Evolutionary conservation across 2,888 invertebrate species (phyloP), one percentile per base, ranked within the genome.

Genomic region (Linnaemya vulpina): DNA sequence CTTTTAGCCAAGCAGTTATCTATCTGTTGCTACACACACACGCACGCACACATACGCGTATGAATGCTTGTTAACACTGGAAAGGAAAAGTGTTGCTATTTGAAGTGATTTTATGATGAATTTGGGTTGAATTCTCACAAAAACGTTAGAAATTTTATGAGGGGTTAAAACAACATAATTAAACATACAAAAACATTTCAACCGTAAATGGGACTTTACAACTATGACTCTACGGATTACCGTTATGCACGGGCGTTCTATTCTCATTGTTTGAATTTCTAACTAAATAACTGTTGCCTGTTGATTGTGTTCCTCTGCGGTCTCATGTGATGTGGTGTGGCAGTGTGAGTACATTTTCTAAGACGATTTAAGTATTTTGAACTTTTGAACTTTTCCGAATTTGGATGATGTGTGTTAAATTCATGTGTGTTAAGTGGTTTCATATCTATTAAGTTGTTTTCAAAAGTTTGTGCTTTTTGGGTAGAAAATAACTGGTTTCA

Each of bases 21-120:
- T 58, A 71, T 49, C 22, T 79, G 53, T 55, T 46, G 20, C 15
- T 68, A 9, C 55, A 17, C 20, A 25, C 71, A 17, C 71, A 30
- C 30, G 5, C 5, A 30, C 30, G 5, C 30, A 30, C 30, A 30
- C 30, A 30, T 5, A 30, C 30, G 2, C 67, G 11, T n/a, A 22
- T 49, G 17, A 40, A 9, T 8, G 38, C 51, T 1, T 35, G 20
- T 49, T 35, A n/a, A 1, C 20, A 2, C 22, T 3, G 13, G 46
- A 65, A 70, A 65, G 85, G 70, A 71, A 75, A 65, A 70, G 78
- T 70, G 85, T 85, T 89, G 88, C 89, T 89, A 88, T 89, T 90
- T 89, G 89, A 91, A 90, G 91, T 90, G 90, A 90, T 90, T 90
- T 90, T 90, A 89, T 90, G 91, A 91, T 91, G 91, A 90, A 91